phyloP scores from a whole-genome alignment of 2,888 invertebrate species.

The Clusia tigrina region DNA sequence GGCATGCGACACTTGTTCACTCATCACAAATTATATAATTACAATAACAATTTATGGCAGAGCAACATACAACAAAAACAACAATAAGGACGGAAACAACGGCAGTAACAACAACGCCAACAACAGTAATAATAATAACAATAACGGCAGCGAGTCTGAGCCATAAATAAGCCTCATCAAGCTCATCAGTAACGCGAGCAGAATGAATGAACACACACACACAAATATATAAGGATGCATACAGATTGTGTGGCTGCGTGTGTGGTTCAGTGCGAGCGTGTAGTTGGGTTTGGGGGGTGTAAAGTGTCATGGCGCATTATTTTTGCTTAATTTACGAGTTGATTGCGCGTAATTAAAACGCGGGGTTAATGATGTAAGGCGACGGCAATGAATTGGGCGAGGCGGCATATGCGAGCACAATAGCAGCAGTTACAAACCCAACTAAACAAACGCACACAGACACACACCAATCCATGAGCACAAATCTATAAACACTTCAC shows the following conservation, averaged over 20 bases:
- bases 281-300: too few relatives aligned
- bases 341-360: constrained; percentile 35
- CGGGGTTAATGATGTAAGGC: too few relatives aligned
- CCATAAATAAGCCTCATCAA: too few relatives aligned
- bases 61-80: neutral
- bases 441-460: neutral
- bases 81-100: neutral
- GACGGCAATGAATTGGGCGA: too few relatives aligned
- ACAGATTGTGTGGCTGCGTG: neutral
- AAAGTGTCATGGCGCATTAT: constrained; percentile 36
- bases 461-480: neutral
- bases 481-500: too few relatives aligned
- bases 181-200: too few relatives aligned
- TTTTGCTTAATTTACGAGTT: constrained; percentile 43
- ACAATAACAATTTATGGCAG: neutral
- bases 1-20: neutral
- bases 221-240: neutral
- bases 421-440: too few relatives aligned
- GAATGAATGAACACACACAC: neutral
- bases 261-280: neutral
- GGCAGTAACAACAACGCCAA: neutral
- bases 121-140: neutral
- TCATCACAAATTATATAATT: constrained; percentile 4
- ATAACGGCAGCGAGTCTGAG: too few relatives aligned
- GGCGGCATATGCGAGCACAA: too few relatives aligned